Base-by-base conservation (phyloP, 2,113 vertebrate genomes). In the Hippocampus zosterae region DNA sequence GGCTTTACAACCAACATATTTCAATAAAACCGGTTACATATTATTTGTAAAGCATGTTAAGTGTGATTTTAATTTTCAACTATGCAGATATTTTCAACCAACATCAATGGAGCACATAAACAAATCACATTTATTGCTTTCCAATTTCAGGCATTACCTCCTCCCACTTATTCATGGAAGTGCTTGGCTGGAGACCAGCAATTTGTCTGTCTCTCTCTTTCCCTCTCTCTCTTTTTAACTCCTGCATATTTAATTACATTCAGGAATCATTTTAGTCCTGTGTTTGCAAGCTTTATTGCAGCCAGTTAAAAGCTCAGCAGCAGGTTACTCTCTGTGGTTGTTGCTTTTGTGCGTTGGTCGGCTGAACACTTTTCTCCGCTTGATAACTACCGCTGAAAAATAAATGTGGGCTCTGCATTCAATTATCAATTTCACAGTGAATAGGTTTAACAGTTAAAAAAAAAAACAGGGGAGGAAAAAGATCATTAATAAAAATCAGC, bases 231-330 rank as follows among this genome's bases (percentile, higher is more conserved):
- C 62, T 71, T 66, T 71, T 67, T 77, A 79, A 77, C 67, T 69
- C 68, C 37, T 80, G 73, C 72, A 80, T 76, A 77, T 72, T 83
- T 83, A 55, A 79, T 83, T 67, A 69, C 62, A 41, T 64, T 77
- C 63, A 67, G 66, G 75, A 66, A 63, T 76, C 56, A 70, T 73
- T 69, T 72, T 67, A 71, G 78, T 59, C n/a, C 44, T 65, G 25
- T 44, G 41, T 65, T 65, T 65, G n/a, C 62, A 25, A 64, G 67
- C 72, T 81, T 80, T 79, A 81, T 75, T 85, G 68, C 65, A 73
- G 52, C 16, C 59, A 61, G n/a, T 65, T 65, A 25, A 65, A 65
- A 65, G 23, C 42, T 18, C n/a, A 25, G 64, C 70, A 69, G 55
- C 48, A 55, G 53, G 65, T 63, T 68, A 44, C 29, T 73, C 52